Percentiles rank a stretch among this genome's conserved stretches.
phyloP scores from a whole-genome alignment of 2,113 vertebrate species.

The Vombatus ursinus region DNA sequence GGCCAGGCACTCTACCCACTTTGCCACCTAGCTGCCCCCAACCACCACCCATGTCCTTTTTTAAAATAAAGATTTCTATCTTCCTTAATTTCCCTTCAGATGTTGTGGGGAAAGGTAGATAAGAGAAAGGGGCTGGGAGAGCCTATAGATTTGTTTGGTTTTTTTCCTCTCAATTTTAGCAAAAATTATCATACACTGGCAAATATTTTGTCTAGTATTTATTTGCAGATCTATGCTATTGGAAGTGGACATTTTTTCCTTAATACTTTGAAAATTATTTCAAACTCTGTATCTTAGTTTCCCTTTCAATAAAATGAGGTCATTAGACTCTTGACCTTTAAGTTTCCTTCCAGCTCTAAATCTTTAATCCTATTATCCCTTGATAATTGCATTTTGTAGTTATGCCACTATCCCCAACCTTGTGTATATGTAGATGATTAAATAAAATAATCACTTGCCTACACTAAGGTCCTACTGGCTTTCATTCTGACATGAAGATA shows the following conservation, averaged over 20 bases:
- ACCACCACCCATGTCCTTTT: neutral
- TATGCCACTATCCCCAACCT: neutral
- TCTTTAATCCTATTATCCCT: neutral
- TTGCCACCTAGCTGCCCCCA: neutral
- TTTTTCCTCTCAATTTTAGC: neutral
- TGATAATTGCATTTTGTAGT: slow-evolving; percentile 27
- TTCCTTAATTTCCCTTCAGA: neutral
- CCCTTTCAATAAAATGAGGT: neutral
- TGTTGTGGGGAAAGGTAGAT: neutral
- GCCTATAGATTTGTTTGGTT: neutral
- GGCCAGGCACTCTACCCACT: neutral
- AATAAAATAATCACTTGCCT: neutral
- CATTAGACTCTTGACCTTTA: neutral
- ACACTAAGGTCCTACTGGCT: neutral
- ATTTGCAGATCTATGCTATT: slow-evolving; percentile 12
- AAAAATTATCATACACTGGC: neutral
- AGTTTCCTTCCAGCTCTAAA: neutral
- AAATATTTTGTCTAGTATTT: slow-evolving; percentile 18
- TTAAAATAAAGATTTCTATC: slow-evolving; percentile 10
- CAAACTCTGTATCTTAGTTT: slow-evolving; percentile 30
- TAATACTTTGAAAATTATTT: slow-evolving; percentile 30
- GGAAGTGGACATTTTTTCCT: neutral
- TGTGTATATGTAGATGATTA: neutral
- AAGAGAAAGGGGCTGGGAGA: neutral
- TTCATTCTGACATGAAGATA: neutral